Percentiles rank a stretch among this genome's conserved stretches.
phyloP scores from a whole-genome alignment of 2,113 vertebrate genomes.

The Xiphophorus maculatus region DNA sequence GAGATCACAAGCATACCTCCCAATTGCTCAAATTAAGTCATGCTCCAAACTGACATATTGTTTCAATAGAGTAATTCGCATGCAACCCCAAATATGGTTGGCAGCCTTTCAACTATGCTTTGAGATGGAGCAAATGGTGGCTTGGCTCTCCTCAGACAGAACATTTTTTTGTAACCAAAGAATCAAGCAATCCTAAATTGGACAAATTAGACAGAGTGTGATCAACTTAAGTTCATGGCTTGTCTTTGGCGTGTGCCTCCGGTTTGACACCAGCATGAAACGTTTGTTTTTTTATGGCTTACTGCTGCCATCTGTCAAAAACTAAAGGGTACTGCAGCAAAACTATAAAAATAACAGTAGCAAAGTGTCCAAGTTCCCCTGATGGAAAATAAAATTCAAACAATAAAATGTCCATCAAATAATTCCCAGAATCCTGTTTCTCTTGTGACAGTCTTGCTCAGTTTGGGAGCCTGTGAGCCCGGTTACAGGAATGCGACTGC shows the following conservation, averaged over 20 bases:
- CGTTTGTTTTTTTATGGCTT: conserved; percentile 41
- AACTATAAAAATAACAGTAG: conserved; percentile 44
- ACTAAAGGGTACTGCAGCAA: conserved; percentile 58
- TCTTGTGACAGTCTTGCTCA: conserved; percentile 50
- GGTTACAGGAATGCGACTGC: conserved; percentile 77
- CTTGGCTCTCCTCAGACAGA: conserved; percentile 62
- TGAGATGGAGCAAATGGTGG: conserved; percentile 62
- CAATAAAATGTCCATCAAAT: conserved; percentile 51
- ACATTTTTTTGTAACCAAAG: conserved; percentile 42
- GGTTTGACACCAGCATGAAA: conserved; percentile 33
- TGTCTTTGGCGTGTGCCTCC: conserved; percentile 51
- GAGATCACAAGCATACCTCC: conserved; percentile 29
- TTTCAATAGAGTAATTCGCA: conserved; percentile 54
- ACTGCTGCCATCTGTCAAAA: conserved; percentile 78
- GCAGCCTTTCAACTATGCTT: conserved; percentile 74
- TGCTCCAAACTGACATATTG: conserved; percentile 71
- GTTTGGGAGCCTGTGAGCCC: conserved; percentile 58
- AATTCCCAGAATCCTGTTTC: conserved; percentile 61
- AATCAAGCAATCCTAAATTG: conserved; percentile 65
- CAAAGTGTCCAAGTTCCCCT: conserved; percentile 33
- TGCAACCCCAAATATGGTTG: conserved; percentile 71
- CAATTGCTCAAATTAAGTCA: conserved; percentile 62
- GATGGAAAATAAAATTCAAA: conserved; percentile 50
- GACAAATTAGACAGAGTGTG: conserved; percentile 71
- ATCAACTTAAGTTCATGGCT: conserved; percentile 62